A percentile compares a stretch with the other conserved stretches of the same genome.
These are phyloP conservation scores for Axea sp. DNA, from an alignment of 2,888 invertebrate species.

Conservation along the genomic window DNA sequence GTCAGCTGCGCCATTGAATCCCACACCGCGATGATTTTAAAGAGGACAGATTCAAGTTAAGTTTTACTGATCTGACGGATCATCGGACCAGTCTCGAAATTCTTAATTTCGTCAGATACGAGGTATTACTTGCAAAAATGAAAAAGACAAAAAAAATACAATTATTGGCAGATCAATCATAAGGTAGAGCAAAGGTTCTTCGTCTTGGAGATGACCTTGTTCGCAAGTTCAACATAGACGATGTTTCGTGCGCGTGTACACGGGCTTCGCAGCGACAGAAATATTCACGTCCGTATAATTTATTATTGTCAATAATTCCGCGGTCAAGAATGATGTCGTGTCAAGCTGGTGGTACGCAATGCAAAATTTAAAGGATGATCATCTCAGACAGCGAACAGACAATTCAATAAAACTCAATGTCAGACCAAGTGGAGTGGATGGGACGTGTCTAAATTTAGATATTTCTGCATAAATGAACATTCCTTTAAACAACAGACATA, in stretches of 20 bases:
- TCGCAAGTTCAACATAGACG: constrained; percentile 54
- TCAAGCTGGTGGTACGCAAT: background rate
- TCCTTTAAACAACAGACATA: too few relatives aligned
- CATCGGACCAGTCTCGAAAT: too few relatives aligned
- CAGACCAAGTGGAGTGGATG: too few relatives aligned
- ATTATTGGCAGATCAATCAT: background rate
- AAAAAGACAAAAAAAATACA: too few relatives aligned
- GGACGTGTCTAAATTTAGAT: too few relatives aligned
- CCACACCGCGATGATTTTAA: constrained; percentile 73
- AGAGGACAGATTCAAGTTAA: constrained; percentile 74
- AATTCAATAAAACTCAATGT: too few relatives aligned
- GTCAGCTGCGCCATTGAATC: constrained; percentile 79
- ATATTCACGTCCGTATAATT: constrained; percentile 10
- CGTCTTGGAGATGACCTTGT: constrained; percentile 53
- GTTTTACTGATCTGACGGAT: too few relatives aligned
- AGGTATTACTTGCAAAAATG: too few relatives aligned
- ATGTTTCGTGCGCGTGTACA: background rate
- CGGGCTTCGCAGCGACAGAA: background rate
- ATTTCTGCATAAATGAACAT: too few relatives aligned
- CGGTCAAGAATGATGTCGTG: background rate
- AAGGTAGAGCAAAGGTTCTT: constrained; percentile 5
- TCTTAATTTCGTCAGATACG: too few relatives aligned
- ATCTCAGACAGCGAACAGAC: background rate
- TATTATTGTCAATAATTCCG: constrained; percentile 14
- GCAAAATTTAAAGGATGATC: background rate